Evolutionary conservation across 2,888 invertebrate species (phyloP).

Genomic region (Lithophane ornitopus): DNA sequence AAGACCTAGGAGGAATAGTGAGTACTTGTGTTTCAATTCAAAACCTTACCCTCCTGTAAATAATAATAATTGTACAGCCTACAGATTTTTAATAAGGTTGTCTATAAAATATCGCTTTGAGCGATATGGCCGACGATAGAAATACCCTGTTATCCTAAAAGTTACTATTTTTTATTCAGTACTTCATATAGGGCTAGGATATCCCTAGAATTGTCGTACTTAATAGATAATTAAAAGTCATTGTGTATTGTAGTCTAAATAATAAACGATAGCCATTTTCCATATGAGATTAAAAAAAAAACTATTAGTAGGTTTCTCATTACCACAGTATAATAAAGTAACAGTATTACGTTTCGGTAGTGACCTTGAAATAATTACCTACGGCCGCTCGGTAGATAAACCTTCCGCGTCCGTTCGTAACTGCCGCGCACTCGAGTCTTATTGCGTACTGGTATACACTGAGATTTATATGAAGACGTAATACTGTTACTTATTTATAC

Average conservation of each 20-base stretch:
- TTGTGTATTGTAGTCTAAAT: background rate
- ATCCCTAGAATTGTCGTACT: background rate
- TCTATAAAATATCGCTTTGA: background rate
- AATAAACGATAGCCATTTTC: slow-evolving; percentile 6
- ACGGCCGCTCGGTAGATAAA: too few species aligned
- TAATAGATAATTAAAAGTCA: background rate
- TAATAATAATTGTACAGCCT: background rate
- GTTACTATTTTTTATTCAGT: background rate
- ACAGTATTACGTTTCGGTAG: too few species aligned
- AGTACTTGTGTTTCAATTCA: slow-evolving; percentile 63
- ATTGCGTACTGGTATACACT: too few species aligned
- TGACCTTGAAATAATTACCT: too few species aligned
- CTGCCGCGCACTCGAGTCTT: too few species aligned
- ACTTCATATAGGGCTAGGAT: background rate
- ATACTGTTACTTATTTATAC: too few species aligned
- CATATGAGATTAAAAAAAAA: background rate
- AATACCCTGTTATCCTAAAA: background rate
- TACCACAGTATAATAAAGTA: too few species aligned
- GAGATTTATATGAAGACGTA: too few species aligned
- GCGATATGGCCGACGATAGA: background rate
- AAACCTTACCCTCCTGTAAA: slow-evolving; percentile 12
- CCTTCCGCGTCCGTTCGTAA: too few species aligned
- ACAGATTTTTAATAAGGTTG: background rate
- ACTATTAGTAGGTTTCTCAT: background rate
- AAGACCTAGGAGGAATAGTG: slow-evolving; percentile 80